A percentile compares a stretch with the other conserved stretches of the same genome.
These are phyloP conservation scores for Myrmecobius fasciatus DNA, from an alignment of 2,113 vertebrate genomes.

Conservation along the genomic window DNA sequence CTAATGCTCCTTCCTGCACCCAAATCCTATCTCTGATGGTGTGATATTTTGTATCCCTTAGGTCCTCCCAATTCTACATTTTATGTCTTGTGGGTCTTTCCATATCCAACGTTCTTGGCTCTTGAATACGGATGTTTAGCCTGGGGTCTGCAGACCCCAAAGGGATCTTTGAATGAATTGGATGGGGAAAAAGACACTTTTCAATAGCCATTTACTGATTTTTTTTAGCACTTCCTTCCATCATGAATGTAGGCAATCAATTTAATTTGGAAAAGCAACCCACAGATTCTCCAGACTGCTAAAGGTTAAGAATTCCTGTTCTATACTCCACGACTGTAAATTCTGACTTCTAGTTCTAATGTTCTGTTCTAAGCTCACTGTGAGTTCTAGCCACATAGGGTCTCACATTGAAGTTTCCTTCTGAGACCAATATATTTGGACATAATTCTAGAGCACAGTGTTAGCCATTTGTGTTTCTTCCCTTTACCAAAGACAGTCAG, in stretches of 20 bases:
- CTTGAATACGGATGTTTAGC: neutral
- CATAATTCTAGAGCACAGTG: neutral
- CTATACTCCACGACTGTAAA: neutral
- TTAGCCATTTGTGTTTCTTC: neutral
- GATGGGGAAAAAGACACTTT: neutral
- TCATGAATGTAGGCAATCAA: neutral
- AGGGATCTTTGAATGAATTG: too few species aligned
- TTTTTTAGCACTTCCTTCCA: neutral
- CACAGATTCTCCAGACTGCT: too few species aligned
- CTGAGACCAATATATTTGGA: neutral
- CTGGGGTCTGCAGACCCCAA: neutral
- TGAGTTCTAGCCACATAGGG: neutral
- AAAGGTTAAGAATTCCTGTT: neutral
- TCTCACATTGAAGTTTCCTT: neutral
- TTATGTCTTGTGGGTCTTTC: neutral
- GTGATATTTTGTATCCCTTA: neutral
- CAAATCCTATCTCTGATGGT: neutral
- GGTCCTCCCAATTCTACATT: neutral
- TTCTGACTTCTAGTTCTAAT: neutral
- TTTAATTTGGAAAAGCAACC: neutral
- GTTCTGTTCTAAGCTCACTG: too few species aligned
- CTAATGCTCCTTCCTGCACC: neutral
- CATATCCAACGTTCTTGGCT: neutral
- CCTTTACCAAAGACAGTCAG: neutral
- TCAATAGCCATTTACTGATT: neutral